Conservation (phyloP, 2,113 vertebrate genomes). For the Calcarius ornatus region DNA sequence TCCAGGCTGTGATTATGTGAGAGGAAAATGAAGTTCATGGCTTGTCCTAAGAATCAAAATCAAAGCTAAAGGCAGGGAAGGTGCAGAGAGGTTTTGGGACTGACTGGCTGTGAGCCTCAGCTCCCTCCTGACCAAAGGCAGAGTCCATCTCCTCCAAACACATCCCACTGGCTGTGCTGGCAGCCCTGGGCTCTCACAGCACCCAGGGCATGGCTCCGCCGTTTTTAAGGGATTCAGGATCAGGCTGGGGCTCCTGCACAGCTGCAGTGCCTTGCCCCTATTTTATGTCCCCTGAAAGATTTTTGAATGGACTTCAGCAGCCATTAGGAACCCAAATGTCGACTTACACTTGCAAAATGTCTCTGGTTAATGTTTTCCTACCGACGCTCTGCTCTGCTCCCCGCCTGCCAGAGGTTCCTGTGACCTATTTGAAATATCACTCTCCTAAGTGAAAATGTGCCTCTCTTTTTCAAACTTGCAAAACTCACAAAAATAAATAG, state of each 20-base stretch:
- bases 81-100: neutral
- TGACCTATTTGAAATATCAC: slow-evolving; percentile 69
- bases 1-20: neutral
- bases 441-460: slow-evolving; percentile 65
- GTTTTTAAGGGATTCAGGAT: neutral
- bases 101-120: neutral
- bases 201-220: neutral
- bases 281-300: slow-evolving; percentile 26
- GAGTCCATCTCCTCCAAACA: neutral
- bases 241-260: neutral
- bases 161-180: neutral
- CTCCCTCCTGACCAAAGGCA: neutral
- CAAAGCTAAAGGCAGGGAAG: neutral
- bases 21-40: neutral
- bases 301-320: slow-evolving; percentile 58
- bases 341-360: slow-evolving; percentile 58
- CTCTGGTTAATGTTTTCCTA: slow-evolving; percentile 68
- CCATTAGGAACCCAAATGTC: slow-evolving; percentile 51
- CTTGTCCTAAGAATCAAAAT: neutral
- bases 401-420: slow-evolving; percentile 61
- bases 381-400: slow-evolving; percentile 29
- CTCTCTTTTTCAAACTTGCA: slow-evolving; percentile 67
- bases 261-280: neutral
- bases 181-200: neutral
- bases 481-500: slow-evolving; percentile 70